These are phyloP conservation scores for Xanthorhoe spadicearia DNA, from an alignment of 2,888 invertebrate species.

Conservation along the genomic window DNA sequence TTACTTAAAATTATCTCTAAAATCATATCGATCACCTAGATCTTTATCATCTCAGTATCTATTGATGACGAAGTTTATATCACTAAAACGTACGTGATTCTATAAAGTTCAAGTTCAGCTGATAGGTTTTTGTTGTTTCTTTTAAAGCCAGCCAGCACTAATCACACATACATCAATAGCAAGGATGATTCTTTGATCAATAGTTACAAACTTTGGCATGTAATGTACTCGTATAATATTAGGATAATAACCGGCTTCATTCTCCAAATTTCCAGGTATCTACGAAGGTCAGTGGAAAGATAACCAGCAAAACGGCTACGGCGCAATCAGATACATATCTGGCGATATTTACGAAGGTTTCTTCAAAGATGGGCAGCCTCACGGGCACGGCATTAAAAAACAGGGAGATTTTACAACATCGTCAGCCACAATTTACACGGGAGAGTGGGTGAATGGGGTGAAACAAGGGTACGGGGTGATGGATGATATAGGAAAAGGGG, in stretches of 20 bases:
- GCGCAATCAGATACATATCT: slow-evolving; percentile 89
- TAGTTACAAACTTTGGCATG: too few relatives aligned
- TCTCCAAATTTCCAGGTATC: slow-evolving; percentile 73
- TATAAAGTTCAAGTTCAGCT: too few relatives aligned
- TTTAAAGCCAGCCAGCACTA: too few relatives aligned
- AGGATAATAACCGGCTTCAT: not conserved
- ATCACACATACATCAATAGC: too few relatives aligned
- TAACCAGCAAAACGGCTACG: slow-evolving; percentile 93
- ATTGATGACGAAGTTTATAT: too few relatives aligned
- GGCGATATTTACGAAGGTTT: slow-evolving; percentile 94
- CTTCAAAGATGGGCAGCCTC: slow-evolving; percentile 92
- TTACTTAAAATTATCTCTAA: not conserved
- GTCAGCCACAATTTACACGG: slow-evolving; percentile 93
- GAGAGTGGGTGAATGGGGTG: slow-evolving; percentile 92
- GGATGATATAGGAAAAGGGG: slow-evolving; percentile 92
- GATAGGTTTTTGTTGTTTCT: too few relatives aligned
- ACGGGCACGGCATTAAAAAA: slow-evolving; percentile 93
- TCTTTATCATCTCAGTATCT: too few relatives aligned
- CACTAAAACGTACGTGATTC: too few relatives aligned
- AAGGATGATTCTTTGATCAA: too few relatives aligned
- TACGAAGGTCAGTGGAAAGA: slow-evolving; percentile 94
- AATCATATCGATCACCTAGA: not conserved
- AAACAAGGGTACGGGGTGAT: slow-evolving; percentile 95
- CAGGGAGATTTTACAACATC: slow-evolving; percentile 91
- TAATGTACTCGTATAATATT: too few relatives aligned